Percentiles rank a stretch among this genome's conserved stretches.
Evolutionary conservation across 2,797 vertebrate species (phyloP).

Genomic region (Pelobates cultripes): DNA sequence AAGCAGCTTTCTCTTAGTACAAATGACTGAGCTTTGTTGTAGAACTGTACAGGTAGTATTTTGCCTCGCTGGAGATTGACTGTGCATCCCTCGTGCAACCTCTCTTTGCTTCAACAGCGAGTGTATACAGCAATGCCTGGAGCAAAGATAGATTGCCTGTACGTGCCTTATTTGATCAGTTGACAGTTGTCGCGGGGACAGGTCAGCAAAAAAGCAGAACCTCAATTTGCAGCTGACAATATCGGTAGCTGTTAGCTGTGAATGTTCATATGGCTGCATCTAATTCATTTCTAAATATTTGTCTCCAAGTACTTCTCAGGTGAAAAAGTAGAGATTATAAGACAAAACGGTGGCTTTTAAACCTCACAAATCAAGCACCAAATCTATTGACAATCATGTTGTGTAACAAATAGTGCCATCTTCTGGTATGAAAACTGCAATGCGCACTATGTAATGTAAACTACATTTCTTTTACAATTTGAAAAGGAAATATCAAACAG

Average conservation of each 20-base stretch:
- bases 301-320: background rate
- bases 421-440: slow-evolving; percentile 58
- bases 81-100: slow-evolving; percentile 51
- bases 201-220: slow-evolving; percentile 20
- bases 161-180: slow-evolving; percentile 56
- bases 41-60: slow-evolving; percentile 58
- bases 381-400: slow-evolving; percentile 20
- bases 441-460: background rate
- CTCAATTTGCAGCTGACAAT: slow-evolving; percentile 46
- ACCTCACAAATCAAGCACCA: background rate
- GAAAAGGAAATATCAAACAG: too few species aligned
- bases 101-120: slow-evolving; percentile 57
- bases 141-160: slow-evolving; percentile 54
- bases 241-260: background rate
- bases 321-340: background rate
- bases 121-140: slow-evolving; percentile 59
- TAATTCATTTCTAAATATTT: background rate
- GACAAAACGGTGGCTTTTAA: background rate
- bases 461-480: background rate
- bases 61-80: slow-evolving; percentile 54
- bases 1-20: slow-evolving; percentile 60
- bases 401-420: slow-evolving; percentile 62
- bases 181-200: slow-evolving; percentile 52
- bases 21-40: slow-evolving; percentile 65
- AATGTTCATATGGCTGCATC: background rate